These are phyloP conservation scores for Lepus europaeus DNA, from an alignment of 2,113 vertebrate genomes.

Conservation along the genomic window DNA sequence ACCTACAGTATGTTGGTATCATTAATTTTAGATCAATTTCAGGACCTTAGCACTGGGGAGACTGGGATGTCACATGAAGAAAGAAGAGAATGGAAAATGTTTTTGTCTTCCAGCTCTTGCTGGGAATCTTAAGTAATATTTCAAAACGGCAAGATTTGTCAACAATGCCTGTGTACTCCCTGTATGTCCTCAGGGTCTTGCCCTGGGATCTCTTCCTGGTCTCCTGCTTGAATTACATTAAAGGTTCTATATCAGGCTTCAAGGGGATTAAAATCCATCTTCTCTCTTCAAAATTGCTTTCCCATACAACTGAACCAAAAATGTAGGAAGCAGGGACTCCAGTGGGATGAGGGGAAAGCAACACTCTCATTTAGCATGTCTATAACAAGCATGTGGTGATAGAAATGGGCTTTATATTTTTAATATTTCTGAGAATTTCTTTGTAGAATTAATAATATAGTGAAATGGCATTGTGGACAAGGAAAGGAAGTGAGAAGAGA, in stretches of 20 bases:
- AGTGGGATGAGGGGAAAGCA: background rate
- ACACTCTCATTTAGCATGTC: background rate
- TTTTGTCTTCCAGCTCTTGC: background rate
- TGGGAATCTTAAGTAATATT: background rate
- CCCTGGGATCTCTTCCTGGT: background rate
- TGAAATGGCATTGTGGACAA: background rate
- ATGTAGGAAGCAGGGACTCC: background rate
- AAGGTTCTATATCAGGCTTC: slow-evolving; percentile 19
- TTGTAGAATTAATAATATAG: background rate
- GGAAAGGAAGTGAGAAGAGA: background rate
- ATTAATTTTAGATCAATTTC: background rate
- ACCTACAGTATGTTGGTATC: background rate
- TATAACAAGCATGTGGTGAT: background rate
- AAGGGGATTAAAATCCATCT: background rate
- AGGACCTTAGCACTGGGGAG: background rate
- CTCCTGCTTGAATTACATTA: slow-evolving; percentile 12
- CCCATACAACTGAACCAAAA: background rate
- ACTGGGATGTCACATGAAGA: background rate
- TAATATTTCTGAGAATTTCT: background rate
- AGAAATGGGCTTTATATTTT: background rate
- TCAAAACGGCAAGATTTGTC: slow-evolving; percentile 6
- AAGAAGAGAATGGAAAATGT: background rate
- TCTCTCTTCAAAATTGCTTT: slow-evolving; percentile 34
- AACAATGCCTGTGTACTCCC: background rate
- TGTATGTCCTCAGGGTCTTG: background rate